These are phyloP conservation scores for Stegodyphus mimosarum DNA, from an alignment of 1,140 invertebrate genomes.

Conservation along the genomic window DNA sequence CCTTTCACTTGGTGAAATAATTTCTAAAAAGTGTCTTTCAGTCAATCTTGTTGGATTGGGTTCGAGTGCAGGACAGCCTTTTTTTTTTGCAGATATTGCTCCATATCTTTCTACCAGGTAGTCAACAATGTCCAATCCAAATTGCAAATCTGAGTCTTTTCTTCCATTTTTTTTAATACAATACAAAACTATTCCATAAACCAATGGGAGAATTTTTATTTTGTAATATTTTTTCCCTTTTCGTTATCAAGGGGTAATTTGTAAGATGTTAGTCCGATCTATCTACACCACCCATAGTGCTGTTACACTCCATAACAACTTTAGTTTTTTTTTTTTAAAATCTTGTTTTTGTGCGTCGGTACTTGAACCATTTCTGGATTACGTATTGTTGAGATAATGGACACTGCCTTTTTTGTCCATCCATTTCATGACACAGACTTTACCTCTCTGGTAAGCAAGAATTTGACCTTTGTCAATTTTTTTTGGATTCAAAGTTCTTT, in stretches of 20 bases:
- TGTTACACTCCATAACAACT: background rate
- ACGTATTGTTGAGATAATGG: background rate
- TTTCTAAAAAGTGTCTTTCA: too few relatives aligned
- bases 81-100: too few relatives aligned
- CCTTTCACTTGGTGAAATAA: too few relatives aligned
- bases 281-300: constrained; percentile 9
- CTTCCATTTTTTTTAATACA: too few relatives aligned
- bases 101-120: too few relatives aligned
- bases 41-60: too few relatives aligned
- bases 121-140: too few relatives aligned
- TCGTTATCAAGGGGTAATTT: constrained; percentile 6
- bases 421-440: constrained; percentile 14
- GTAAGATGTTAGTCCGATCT: background rate
- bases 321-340: background rate
- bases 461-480: constrained; percentile 10
- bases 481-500: background rate
- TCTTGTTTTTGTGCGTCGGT: background rate
- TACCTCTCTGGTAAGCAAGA: constrained; percentile 8
- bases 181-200: too few relatives aligned
- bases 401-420: background rate
- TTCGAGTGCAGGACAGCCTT: too few relatives aligned
- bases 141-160: too few relatives aligned
- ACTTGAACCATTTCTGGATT: background rate
- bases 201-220: too few relatives aligned
- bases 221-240: background rate